These are phyloP conservation scores for Puntigrus tetrazona DNA, from an alignment of 2,113 vertebrate genomes.

Conservation along the genomic window DNA sequence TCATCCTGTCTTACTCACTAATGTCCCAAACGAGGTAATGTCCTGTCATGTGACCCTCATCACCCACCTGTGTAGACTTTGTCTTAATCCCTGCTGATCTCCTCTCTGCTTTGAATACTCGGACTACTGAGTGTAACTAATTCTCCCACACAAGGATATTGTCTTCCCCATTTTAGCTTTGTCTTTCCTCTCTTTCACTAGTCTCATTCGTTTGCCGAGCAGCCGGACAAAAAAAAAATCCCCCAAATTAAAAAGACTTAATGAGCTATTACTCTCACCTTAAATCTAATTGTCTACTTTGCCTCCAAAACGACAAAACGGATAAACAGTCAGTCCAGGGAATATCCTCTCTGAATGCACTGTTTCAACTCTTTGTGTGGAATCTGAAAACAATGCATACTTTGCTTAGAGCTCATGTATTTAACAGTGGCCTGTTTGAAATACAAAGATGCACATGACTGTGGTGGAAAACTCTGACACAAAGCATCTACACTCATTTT, in stretches of 20 bases:
- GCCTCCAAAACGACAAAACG: constrained; percentile 39
- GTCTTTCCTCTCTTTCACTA: constrained; percentile 70
- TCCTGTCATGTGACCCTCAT: constrained; percentile 75
- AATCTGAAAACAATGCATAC: constrained; percentile 33
- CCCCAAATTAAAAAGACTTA: constrained; percentile 71
- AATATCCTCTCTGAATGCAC: constrained; percentile 38
- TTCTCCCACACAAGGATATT: constrained; percentile 80
- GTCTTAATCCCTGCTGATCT: constrained; percentile 69
- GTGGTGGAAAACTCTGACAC: not conserved
- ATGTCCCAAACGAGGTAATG: constrained; percentile 74
- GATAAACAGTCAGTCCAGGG: constrained; percentile 44
- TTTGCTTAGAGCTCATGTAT: constrained; percentile 4
- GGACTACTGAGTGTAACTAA: constrained; percentile 82
- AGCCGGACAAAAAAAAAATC: constrained; percentile 53
- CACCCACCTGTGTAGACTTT: constrained; percentile 80
- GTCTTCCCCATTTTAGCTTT: constrained; percentile 74
- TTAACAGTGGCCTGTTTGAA: not conserved
- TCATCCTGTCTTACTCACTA: constrained; percentile 68
- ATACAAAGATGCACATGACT: constrained; percentile 3
- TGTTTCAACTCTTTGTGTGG: constrained; percentile 50
- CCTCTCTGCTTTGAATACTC: constrained; percentile 74
- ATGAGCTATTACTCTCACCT: constrained; percentile 72
- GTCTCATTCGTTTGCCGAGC: constrained; percentile 72
- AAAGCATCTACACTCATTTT: not conserved
- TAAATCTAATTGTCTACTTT: constrained; percentile 60